These are phyloP conservation scores for Tipula unca DNA, from an alignment of 2,888 invertebrate genomes.

Conservation along the genomic window DNA sequence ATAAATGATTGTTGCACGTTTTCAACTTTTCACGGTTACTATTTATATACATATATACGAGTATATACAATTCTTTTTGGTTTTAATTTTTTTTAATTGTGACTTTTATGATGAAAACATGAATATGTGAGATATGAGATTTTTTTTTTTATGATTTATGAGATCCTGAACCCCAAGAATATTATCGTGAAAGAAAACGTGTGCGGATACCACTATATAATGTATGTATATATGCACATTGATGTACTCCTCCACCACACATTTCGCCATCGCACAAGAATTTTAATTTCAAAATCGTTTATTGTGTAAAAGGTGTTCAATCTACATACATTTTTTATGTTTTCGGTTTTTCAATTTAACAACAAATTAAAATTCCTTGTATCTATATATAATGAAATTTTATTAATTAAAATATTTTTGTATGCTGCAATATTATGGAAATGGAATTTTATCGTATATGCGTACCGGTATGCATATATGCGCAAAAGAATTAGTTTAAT, in stretches of 20 bases:
- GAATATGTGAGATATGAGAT: neutral
- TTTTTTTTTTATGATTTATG: neutral
- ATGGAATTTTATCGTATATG: neutral
- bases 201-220: neutral
- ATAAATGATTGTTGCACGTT: slow-evolving; percentile 14
- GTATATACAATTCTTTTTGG: neutral
- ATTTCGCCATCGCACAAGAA: neutral
- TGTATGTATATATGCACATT: neutral
- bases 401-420: neutral
- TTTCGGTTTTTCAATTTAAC: neutral
- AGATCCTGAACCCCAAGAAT: neutral
- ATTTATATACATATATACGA: too few species aligned
- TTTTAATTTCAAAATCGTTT: neutral
- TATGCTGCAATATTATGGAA: neutral
- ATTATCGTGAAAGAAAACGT: neutral
- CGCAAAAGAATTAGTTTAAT: neutral
- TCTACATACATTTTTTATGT: neutral
- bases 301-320: neutral
- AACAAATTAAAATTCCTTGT: neutral
- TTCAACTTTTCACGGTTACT: slow-evolving; percentile 14
- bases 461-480: neutral
- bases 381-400: neutral
- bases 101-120: slow-evolving; percentile 14
- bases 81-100: slow-evolving; percentile 2
- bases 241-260: too few species aligned